phyloP scores from a whole-genome alignment of 2,797 vertebrate genomes.

The Gymnoscopelus microlampas region DNA sequence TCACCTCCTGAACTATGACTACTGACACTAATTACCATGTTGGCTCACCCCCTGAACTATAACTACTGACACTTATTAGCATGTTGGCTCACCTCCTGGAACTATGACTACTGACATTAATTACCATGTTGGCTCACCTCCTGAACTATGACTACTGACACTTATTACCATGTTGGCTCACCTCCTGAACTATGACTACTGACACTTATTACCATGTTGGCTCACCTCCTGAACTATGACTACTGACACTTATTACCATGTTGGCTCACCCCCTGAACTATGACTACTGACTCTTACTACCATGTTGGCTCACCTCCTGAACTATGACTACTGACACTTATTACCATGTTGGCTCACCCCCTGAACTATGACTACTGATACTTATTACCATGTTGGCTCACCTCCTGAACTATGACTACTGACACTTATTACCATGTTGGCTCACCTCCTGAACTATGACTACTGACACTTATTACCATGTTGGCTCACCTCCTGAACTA shows the following conservation, averaged over 20 bases:
- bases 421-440: not conserved
- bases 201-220: not conserved
- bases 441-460: too few species aligned
- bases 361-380: not conserved
- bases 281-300: not conserved
- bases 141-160: slow-evolving; percentile 2
- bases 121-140: not conserved
- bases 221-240: not conserved
- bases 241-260: not conserved
- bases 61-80: not conserved
- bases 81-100: too few species aligned
- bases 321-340: not conserved
- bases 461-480: not conserved
- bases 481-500: not conserved
- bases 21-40: not conserved
- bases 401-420: slow-evolving; percentile 1
- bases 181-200: not conserved
- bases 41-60: not conserved
- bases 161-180: not conserved
- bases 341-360: too few species aligned
- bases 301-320: not conserved
- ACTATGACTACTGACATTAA: not conserved
- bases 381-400: not conserved
- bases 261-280: too few species aligned
- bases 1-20: too few species aligned